A percentile compares a stretch with the other conserved stretches of the same genome.
Conservation (phyloP, 1,140 invertebrate species). For the Trissolcus basalis region DNA sequence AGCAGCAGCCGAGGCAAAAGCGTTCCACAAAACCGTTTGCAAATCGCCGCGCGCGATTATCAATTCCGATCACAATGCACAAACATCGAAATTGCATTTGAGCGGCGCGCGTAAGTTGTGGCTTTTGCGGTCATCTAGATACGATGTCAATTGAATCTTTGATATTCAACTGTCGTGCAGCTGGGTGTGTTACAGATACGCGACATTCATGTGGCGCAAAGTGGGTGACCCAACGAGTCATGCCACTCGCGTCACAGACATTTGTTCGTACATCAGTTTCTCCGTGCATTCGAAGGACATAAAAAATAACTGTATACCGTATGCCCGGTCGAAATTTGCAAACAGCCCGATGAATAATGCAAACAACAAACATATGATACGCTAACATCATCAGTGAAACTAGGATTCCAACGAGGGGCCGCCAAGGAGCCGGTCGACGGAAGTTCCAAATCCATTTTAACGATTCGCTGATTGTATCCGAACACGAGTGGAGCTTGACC, state of each 20-base stretch:
- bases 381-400: conserved; percentile 45
- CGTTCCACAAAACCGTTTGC: too few relatives aligned
- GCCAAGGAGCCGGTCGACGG: too few relatives aligned
- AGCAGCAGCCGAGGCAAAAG: background rate
- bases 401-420: too few relatives aligned
- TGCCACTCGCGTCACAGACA: conserved; percentile 48
- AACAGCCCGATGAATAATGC: conserved; percentile 35
- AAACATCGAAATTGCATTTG: conserved; percentile 13
- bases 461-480: too few relatives aligned
- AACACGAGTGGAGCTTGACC: conserved; percentile 8
- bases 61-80: conserved; percentile 15
- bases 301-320: conserved; percentile 49
- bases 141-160: conserved; percentile 41
- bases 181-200: conserved; percentile 61
- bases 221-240: conserved; percentile 62
- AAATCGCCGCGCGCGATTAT: background rate
- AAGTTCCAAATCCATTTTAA: too few relatives aligned
- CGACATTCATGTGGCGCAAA: conserved; percentile 68
- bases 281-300: conserved; percentile 47
- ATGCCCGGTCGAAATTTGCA: conserved; percentile 27
- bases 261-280: conserved; percentile 49
- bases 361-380: conserved; percentile 19
- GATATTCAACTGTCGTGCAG: conserved; percentile 50
- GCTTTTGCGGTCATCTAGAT: conserved; percentile 17
- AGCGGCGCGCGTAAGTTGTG: background rate